Conservation (phyloP, 92 coral and sea anemone genomes). For the Porites evermanni region DNA sequence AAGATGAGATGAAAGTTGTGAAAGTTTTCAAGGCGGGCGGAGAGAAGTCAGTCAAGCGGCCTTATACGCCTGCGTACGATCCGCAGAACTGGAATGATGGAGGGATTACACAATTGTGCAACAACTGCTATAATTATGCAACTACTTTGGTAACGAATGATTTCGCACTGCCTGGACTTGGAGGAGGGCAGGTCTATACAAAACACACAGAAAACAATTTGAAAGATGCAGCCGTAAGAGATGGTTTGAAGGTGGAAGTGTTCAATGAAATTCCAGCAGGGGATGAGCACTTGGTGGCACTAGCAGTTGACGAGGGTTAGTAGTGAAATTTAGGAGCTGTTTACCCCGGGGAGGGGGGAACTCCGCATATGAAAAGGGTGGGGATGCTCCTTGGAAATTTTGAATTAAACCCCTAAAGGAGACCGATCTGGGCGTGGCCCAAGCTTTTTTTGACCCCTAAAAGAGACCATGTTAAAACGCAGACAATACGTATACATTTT, state of each 20-base stretch:
- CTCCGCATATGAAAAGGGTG: no score
- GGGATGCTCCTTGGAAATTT: no score
- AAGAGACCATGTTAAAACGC: no score
- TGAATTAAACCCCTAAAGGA: no score
- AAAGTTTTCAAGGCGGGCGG: no score
- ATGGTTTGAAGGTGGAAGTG: background rate
- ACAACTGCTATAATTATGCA: conserved; percentile 5
- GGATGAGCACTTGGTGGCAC: background rate
- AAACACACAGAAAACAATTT: background rate
- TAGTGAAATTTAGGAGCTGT: no score
- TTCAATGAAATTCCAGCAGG: background rate
- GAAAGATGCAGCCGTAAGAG: background rate
- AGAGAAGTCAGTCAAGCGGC: background rate
- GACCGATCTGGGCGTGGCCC: no score
- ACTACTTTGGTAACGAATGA: background rate
- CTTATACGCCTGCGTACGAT: background rate
- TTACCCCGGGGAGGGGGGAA: no score
- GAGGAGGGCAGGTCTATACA: background rate
- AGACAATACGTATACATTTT: no score
- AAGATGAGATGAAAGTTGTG: background rate
- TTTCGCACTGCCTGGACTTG: background rate
- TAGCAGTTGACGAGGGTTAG: background rate
- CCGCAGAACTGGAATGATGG: background rate
- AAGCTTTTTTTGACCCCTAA: no score
- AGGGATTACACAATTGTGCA: background rate